phyloP scores from a whole-genome alignment of 1,140 invertebrate genomes.

The Drosophila nannoptera region DNA sequence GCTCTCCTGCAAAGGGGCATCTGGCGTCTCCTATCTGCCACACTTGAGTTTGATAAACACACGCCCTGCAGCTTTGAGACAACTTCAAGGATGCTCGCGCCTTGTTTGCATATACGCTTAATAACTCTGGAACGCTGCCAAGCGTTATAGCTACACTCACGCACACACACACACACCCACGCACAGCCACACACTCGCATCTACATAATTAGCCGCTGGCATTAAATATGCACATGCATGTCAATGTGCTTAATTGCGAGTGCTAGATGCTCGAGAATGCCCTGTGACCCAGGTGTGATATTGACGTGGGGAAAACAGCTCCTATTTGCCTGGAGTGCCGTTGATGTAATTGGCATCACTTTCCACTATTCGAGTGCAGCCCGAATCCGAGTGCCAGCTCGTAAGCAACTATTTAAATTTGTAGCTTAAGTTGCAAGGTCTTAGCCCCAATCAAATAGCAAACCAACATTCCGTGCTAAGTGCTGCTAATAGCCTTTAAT shows the following conservation, averaged over 20 bases:
- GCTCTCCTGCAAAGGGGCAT: slow-evolving; percentile 23
- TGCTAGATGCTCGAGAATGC: slow-evolving; percentile 7
- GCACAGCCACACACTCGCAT: background rate
- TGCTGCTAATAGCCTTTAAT: no score
- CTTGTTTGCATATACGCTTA: slow-evolving; percentile 67
- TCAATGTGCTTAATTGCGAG: slow-evolving; percentile 27
- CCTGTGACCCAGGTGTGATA: slow-evolving; percentile 11
- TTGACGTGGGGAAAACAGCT: slow-evolving; percentile 15
- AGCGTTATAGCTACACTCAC: slow-evolving; percentile 16
- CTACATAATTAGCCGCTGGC: slow-evolving; percentile 23
- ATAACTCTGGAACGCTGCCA: slow-evolving; percentile 54
- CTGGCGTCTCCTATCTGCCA: slow-evolving; percentile 23
- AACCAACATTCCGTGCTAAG: no score
- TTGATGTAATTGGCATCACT: slow-evolving; percentile 9
- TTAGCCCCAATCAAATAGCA: no score
- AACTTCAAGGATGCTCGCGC: slow-evolving; percentile 39
- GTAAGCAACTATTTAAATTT: background rate
- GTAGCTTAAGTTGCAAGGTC: no score
- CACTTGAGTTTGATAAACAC: slow-evolving; percentile 64
- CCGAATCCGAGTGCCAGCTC: background rate
- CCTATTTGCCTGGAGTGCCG: slow-evolving; percentile 5
- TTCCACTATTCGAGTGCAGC: background rate
- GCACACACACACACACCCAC: background rate
- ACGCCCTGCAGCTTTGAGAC: slow-evolving; percentile 37
- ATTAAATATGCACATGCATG: slow-evolving; percentile 14